These are phyloP conservation scores for Thyatira batis DNA, from an alignment of 2,888 invertebrate species.

Conservation along the genomic window DNA sequence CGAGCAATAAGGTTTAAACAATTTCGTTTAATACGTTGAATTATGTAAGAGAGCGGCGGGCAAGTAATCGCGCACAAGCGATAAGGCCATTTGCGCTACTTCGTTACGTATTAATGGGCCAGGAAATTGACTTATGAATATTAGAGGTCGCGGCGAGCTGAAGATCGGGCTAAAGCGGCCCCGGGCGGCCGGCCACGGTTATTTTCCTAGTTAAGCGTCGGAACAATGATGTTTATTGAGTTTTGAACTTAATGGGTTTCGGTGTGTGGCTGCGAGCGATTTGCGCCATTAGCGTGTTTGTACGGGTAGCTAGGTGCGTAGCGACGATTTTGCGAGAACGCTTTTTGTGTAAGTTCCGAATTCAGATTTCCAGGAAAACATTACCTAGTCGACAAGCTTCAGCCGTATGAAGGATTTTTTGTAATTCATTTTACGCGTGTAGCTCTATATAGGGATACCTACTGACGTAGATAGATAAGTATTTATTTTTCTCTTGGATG, in stretches of 20 bases:
- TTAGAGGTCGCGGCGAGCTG: slow-evolving; percentile 76
- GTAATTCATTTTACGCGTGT: background rate
- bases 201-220: slow-evolving; percentile 78
- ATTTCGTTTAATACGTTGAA: slow-evolving; percentile 84
- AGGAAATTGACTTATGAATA: slow-evolving; percentile 83
- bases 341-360: slow-evolving; percentile 6
- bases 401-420: background rate
- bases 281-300: slow-evolving; percentile 73
- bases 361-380: background rate
- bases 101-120: slow-evolving; percentile 82
- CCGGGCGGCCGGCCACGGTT: slow-evolving; percentile 63
- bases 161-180: slow-evolving; percentile 76
- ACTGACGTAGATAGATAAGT: too few species aligned
- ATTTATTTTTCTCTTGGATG: too few species aligned
- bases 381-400: too few species aligned
- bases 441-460: too few species aligned
- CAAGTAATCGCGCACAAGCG: slow-evolving; percentile 82
- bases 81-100: slow-evolving; percentile 83
- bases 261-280: slow-evolving; percentile 61
- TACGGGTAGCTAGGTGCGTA: slow-evolving; percentile 23
- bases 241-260: slow-evolving; percentile 75
- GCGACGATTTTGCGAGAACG: background rate
- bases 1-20: slow-evolving; percentile 84
- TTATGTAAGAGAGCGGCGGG: slow-evolving; percentile 82
- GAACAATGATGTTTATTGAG: slow-evolving; percentile 79